Conservation (phyloP, 2,113 vertebrate genomes). For the Probosciger aterrimus region DNA sequence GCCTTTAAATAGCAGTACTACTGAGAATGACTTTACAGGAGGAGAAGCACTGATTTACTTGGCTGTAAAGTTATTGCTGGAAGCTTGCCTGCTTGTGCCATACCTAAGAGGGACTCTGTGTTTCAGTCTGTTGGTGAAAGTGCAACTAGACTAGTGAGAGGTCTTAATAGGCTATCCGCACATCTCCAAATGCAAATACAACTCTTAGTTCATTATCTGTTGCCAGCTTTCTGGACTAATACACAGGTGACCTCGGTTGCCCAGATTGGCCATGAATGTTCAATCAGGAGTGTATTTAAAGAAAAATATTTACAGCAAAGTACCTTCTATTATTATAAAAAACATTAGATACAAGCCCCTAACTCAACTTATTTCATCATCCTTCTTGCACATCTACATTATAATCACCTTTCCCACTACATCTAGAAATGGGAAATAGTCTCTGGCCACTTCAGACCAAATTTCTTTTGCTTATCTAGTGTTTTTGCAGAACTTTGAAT, state of each 20-base stretch:
- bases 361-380: not conserved
- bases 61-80: constrained; percentile 40
- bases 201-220: not conserved
- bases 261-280: not conserved
- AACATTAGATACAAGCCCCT: not conserved
- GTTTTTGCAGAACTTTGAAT: not conserved
- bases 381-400: not conserved
- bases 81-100: not conserved
- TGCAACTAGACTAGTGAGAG: not conserved
- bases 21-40: constrained; percentile 38
- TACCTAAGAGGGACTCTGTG: not conserved
- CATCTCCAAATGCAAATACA: not conserved
- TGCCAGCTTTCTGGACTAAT: not conserved
- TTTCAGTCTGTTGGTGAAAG: constrained; percentile 17
- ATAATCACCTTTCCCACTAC: not conserved
- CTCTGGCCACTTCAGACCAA: not conserved
- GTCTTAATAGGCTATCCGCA: not conserved
- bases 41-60: constrained; percentile 29
- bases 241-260: not conserved
- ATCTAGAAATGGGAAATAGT: not conserved
- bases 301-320: not conserved
- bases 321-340: not conserved
- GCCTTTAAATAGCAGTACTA: constrained; percentile 55
- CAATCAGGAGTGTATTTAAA: not conserved
- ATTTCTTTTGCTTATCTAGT: not conserved